phyloP scores from a whole-genome alignment of 1,140 invertebrate species.

The Portunus trituberculatus region DNA sequence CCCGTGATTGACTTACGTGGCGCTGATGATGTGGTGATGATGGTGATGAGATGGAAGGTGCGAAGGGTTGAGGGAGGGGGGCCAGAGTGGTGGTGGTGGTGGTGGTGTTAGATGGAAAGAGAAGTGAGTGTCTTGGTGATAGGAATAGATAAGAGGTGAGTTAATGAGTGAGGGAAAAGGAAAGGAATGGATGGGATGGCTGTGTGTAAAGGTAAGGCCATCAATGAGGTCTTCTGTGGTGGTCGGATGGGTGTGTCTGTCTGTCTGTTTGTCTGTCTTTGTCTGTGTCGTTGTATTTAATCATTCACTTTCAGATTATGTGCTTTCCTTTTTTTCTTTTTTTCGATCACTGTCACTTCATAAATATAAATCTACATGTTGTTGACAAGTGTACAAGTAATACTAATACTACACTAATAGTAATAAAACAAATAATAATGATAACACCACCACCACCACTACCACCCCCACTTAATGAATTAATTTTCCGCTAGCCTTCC shows the following conservation, averaged over 20 bases:
- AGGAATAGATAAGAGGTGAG: too few relatives aligned
- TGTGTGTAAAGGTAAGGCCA: too few relatives aligned
- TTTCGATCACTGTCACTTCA: too few relatives aligned
- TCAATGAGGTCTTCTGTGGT: too few relatives aligned
- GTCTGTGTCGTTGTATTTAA: too few relatives aligned
- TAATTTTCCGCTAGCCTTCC: too few relatives aligned
- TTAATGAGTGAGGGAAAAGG: too few relatives aligned
- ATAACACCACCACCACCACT: too few relatives aligned
- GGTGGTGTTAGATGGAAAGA: neutral
- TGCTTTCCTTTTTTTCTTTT: neutral
- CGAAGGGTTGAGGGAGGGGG: neutral
- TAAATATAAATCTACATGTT: neutral
- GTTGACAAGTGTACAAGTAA: neutral
- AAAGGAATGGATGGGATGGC: too few relatives aligned
- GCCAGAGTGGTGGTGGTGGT: slow-evolving; percentile 17
- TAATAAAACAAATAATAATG: neutral
- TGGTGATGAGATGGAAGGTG: slow-evolving; percentile 51
- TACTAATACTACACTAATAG: neutral
- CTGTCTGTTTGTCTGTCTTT: too few relatives aligned
- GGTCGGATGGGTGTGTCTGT: too few relatives aligned
- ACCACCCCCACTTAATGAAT: too few relatives aligned
- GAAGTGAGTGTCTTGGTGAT: neutral
- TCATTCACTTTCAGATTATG: neutral
- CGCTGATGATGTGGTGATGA: slow-evolving; percentile 46
- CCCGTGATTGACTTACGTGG: slow-evolving; percentile 61